A percentile compares a stretch with the other conserved stretches of the same genome.
These are phyloP conservation scores for Odocoileus virginianus DNA, from an alignment of 2,113 vertebrate species.

Conservation along the genomic window DNA sequence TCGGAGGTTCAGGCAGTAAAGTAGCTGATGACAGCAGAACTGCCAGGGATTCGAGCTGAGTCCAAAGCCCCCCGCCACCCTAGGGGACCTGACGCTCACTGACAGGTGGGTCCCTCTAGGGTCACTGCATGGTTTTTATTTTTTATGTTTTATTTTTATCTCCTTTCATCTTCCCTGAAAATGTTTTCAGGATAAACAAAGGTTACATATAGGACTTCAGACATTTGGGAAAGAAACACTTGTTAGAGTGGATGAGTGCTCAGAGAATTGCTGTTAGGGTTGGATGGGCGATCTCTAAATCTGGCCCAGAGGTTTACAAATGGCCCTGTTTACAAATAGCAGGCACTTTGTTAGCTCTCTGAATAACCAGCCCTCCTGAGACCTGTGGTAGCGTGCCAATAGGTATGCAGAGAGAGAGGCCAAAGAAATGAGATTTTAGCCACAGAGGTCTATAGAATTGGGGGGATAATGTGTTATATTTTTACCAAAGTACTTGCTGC, in stretches of 20 bases:
- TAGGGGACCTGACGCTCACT: background rate
- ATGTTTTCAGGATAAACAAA: conserved; percentile 60
- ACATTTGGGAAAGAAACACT: conserved; percentile 60
- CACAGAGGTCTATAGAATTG: conserved; percentile 58
- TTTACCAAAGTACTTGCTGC: conserved; percentile 60
- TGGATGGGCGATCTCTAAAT: conserved; percentile 68
- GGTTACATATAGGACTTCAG: conserved; percentile 66
- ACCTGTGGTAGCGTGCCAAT: conserved; percentile 24
- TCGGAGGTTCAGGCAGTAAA: background rate
- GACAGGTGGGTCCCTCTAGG: background rate
- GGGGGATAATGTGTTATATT: conserved; percentile 65
- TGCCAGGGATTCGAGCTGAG: background rate
- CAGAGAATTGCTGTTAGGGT: conserved; percentile 52
- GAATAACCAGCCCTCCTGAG: conserved; percentile 62
- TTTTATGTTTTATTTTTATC: background rate
- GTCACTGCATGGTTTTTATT: background rate
- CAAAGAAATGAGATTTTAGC: conserved; percentile 65
- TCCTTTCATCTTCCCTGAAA: conserved; percentile 46
- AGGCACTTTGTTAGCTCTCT: conserved; percentile 67
- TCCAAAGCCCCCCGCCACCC: background rate
- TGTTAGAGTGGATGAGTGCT: conserved; percentile 42
- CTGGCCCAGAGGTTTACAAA: conserved; percentile 67
- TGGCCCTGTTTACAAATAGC: conserved; percentile 69
- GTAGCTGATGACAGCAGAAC: background rate
- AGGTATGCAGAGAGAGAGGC: conserved; percentile 46